Percentiles rank a stretch among this genome's conserved stretches.
These are phyloP conservation scores for Lordiphosa mommai DNA, from an alignment of 1,140 invertebrate species.

Conservation along the genomic window DNA sequence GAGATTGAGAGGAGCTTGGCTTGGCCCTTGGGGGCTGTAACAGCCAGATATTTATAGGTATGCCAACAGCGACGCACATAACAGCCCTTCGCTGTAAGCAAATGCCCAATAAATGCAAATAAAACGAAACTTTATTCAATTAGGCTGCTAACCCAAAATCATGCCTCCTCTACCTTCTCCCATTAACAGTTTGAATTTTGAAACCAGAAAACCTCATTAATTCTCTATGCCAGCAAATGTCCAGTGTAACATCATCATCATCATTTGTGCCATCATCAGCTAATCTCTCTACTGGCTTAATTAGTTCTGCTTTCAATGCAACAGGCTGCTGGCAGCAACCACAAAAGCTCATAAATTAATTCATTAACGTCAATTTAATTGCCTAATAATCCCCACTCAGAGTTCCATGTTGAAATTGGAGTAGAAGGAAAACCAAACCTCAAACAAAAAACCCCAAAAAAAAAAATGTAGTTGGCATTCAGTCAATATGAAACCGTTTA, in stretches of 20 bases:
- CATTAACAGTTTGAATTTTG: too few species aligned
- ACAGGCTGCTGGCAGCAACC: conserved; percentile 42
- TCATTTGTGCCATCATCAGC: conserved; percentile 7
- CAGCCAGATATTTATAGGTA: too few species aligned
- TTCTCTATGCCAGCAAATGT: too few species aligned
- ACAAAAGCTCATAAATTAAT: conserved; percentile 71
- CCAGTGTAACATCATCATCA: neutral
- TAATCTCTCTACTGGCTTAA: conserved; percentile 26
- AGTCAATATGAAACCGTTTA: conserved; percentile 62
- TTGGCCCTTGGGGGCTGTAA: too few species aligned
- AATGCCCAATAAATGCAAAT: too few species aligned
- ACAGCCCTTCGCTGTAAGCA: too few species aligned
- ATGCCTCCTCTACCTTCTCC: too few species aligned
- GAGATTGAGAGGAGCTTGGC: too few species aligned
- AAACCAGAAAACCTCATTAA: too few species aligned
- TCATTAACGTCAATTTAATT: conserved; percentile 74
- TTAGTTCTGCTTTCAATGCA: conserved; percentile 37
- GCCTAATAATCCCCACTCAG: conserved; percentile 48
- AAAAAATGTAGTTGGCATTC: conserved; percentile 4
- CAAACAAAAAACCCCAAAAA: neutral
- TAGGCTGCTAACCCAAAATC: too few species aligned
- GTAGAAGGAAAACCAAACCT: neutral
- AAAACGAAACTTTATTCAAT: too few species aligned
- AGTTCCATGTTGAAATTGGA: neutral
- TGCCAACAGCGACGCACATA: too few species aligned